Evolutionary conservation across 2,888 invertebrate species (phyloP).

Genomic region (Eilema griseolum): DNA sequence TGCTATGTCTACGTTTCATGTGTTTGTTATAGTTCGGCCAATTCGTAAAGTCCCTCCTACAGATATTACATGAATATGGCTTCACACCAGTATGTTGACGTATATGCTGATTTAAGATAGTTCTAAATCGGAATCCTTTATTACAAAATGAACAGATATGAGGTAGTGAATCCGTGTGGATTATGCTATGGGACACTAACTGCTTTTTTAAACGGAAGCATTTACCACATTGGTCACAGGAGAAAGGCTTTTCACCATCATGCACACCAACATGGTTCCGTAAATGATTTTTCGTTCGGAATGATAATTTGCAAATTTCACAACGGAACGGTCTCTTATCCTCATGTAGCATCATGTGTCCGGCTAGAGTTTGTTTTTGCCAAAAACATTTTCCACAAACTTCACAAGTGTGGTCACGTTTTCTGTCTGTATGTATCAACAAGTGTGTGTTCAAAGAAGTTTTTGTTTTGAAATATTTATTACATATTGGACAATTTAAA

Average conservation of each 20-base stretch:
- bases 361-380: slow-evolving; percentile 60
- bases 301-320: slow-evolving; percentile 70
- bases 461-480: slow-evolving; percentile 66
- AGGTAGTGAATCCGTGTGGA: slow-evolving; percentile 91
- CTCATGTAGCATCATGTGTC: slow-evolving; percentile 67
- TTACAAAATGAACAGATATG: slow-evolving; percentile 90
- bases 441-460: slow-evolving; percentile 81
- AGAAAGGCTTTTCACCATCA: slow-evolving; percentile 61
- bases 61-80: slow-evolving; percentile 90
- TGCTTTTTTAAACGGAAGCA: slow-evolving; percentile 63
- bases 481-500: slow-evolving; percentile 67
- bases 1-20: slow-evolving; percentile 90
- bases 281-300: slow-evolving; percentile 61
- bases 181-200: slow-evolving; percentile 89
- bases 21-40: slow-evolving; percentile 93
- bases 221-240: slow-evolving; percentile 68
- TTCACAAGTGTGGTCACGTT: slow-evolving; percentile 71
- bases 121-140: slow-evolving; percentile 90
- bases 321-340: slow-evolving; percentile 69
- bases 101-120: slow-evolving; percentile 89
- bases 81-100: slow-evolving; percentile 89
- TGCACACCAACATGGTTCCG: slow-evolving; percentile 66
- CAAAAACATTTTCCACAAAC: slow-evolving; percentile 72
- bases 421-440: slow-evolving; percentile 83
- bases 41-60: slow-evolving; percentile 89